Evolutionary conservation across 2,888 invertebrate genomes (phyloP).

Genomic region (Bombylius discolor): DNA sequence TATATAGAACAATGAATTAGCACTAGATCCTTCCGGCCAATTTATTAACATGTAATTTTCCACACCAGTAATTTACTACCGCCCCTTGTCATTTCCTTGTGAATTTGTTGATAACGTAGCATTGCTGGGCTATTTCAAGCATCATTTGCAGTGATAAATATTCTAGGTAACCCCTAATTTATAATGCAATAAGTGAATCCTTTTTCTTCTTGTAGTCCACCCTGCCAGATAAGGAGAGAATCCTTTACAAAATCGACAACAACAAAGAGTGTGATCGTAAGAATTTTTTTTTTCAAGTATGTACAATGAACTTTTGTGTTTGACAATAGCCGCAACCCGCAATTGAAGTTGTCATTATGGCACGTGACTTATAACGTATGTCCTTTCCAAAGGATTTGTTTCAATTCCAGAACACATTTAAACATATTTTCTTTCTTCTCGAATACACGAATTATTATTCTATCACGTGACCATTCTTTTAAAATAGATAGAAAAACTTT

Average conservation of each 20-base stretch:
- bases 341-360: slow-evolving; percentile 19
- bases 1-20: background rate
- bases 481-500: too few relatives aligned
- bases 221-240: too few relatives aligned
- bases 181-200: too few relatives aligned
- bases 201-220: too few relatives aligned
- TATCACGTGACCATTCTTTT: slow-evolving; percentile 6
- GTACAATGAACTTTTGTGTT: slow-evolving; percentile 11
- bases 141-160: too few relatives aligned
- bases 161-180: too few relatives aligned
- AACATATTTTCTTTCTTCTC: background rate
- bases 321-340: slow-evolving; percentile 19
- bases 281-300: too few relatives aligned
- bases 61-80: slow-evolving; percentile 19
- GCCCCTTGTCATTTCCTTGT: slow-evolving; percentile 11
- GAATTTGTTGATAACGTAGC: too few relatives aligned
- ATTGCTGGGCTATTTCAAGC: too few relatives aligned
- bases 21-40: slow-evolving; percentile 16
- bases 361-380: slow-evolving; percentile 15
- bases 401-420: slow-evolving; percentile 4
- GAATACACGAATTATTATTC: slow-evolving; percentile 7
- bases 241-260: too few relatives aligned
- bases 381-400: slow-evolving; percentile 8
- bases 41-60: slow-evolving; percentile 23
- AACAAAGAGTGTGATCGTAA: too few relatives aligned